Evolutionary conservation across 2,113 vertebrate genomes (phyloP).

Genomic region (Crotalus horridus): DNA sequence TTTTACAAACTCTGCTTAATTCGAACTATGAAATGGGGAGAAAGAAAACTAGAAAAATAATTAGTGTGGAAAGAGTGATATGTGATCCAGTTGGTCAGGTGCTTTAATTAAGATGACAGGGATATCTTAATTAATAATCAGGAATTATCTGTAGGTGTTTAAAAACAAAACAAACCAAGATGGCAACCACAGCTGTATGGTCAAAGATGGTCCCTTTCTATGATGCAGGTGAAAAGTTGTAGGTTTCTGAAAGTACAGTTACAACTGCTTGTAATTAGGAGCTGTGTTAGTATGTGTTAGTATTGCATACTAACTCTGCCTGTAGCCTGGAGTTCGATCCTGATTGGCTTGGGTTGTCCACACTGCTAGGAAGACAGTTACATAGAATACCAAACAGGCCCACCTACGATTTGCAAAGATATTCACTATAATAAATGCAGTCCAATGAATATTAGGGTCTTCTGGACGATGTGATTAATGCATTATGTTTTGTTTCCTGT

Average conservation of each 20-base stretch:
- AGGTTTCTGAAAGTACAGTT: background rate
- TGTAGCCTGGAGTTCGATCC: background rate
- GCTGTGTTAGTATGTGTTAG: background rate
- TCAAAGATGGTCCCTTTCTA: background rate
- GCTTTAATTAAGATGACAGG: background rate
- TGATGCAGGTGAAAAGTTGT: background rate
- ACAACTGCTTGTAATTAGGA: background rate
- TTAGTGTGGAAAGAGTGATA: background rate
- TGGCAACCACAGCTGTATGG: background rate
- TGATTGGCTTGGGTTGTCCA: background rate
- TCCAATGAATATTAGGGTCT: background rate
- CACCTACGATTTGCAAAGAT: background rate
- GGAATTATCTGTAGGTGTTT: background rate
- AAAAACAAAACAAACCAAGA: background rate
- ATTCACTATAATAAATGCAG: background rate
- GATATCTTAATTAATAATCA: too few species aligned
- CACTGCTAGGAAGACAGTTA: background rate
- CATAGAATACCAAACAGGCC: background rate
- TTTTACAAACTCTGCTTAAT: background rate
- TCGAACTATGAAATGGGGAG: background rate
- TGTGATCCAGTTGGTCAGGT: background rate
- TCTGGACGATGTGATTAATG: too few species aligned
- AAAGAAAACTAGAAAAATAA: background rate
- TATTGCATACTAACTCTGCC: background rate
- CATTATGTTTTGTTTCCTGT: background rate